Conservation (phyloP, 2,113 vertebrate species). For the Mormoops blainvillei region DNA sequence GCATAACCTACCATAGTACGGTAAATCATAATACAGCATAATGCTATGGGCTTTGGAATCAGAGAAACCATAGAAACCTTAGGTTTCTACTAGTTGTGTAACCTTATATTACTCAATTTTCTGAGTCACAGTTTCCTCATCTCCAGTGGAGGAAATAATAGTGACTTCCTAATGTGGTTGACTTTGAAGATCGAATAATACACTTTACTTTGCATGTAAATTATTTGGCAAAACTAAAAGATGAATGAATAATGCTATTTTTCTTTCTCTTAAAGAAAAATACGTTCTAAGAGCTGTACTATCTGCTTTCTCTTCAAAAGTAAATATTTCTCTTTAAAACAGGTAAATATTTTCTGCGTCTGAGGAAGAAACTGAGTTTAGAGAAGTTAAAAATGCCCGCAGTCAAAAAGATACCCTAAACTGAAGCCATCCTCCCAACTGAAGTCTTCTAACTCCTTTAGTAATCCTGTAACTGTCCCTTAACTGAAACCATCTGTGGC, state of each 20-base stretch:
- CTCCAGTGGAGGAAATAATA: not conserved
- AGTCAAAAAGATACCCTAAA: conserved; percentile 21
- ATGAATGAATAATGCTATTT: not conserved
- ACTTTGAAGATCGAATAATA: conserved; percentile 3
- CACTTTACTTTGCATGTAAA: not conserved
- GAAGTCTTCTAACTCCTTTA: not conserved
- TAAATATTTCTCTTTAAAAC: not conserved
- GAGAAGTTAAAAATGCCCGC: conserved; percentile 10
- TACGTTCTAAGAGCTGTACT: not conserved
- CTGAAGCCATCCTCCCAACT: not conserved
- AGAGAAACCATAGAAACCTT: not conserved
- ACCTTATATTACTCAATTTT: not conserved
- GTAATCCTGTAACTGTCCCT: not conserved
- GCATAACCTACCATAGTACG: not conserved
- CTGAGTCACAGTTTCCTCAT: conserved; percentile 5
- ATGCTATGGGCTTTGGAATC: not conserved
- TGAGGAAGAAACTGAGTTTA: conserved; percentile 5
- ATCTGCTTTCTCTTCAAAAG: conserved; percentile 1
- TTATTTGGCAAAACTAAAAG: conserved; percentile 11
- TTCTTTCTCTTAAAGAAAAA: conserved; percentile 1
- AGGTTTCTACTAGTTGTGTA: not conserved
- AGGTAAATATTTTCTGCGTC: not conserved
- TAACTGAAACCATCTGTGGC: not conserved
- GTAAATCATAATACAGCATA: not conserved
- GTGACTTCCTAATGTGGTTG: not conserved